phyloP scores from a whole-genome alignment of 2,113 vertebrate species.

The Calidris pygmaea region DNA sequence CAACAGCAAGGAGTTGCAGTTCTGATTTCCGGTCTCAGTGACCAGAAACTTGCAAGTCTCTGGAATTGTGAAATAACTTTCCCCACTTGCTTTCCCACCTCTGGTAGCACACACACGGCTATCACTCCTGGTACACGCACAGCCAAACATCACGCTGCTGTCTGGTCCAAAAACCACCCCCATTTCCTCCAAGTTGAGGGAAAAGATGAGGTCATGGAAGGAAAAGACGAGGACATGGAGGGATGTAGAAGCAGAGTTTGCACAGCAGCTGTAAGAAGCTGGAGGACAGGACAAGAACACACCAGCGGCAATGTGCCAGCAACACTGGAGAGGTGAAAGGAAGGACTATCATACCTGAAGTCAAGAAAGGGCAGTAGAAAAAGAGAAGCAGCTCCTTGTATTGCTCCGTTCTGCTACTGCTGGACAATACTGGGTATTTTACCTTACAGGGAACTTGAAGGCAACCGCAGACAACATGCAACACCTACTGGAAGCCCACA shows the following conservation, averaged over 20 bases:
- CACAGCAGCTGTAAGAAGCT: background rate
- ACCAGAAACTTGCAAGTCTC: background rate
- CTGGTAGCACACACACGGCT: background rate
- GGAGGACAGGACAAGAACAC: background rate
- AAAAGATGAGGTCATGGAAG: background rate
- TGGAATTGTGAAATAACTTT: background rate
- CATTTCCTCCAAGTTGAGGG: fast-evolving
- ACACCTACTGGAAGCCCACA: background rate
- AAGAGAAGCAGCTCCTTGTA: background rate
- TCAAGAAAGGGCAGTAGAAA: background rate
- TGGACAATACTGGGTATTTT: background rate
- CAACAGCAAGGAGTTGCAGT: background rate
- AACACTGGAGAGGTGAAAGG: background rate
- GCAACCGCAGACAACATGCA: background rate
- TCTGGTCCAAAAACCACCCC: background rate
- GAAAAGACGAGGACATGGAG: background rate
- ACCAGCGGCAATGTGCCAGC: background rate
- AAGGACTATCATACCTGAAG: background rate
- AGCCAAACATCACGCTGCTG: background rate
- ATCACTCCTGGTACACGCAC: fast-evolving
- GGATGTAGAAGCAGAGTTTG: background rate
- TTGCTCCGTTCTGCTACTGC: background rate
- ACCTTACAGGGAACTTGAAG: background rate
- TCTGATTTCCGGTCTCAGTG: background rate
- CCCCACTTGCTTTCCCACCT: background rate